These are phyloP conservation scores for Pachymerium ferrugineum DNA, from an alignment of 2,888 invertebrate species.

Conservation along the genomic window DNA sequence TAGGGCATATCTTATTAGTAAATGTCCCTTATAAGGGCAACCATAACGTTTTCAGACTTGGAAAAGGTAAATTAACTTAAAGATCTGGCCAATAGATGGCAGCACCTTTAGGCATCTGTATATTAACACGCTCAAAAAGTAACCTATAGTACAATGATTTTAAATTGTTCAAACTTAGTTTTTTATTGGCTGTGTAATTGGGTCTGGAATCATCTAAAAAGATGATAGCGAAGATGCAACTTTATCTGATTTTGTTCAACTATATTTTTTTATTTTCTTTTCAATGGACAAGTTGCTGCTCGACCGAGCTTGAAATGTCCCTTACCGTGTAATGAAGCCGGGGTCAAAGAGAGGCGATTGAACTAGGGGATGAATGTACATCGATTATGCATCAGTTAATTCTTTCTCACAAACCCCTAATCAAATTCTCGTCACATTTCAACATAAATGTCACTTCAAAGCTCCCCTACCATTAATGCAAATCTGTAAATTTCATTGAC, in stretches of 20 bases:
- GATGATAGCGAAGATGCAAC: background rate
- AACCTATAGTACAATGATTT: background rate
- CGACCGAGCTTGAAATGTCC: slow-evolving; percentile 13
- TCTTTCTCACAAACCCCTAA: background rate
- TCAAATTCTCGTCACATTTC: background rate
- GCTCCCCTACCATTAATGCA: background rate
- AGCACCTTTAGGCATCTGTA: background rate
- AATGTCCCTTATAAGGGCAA: too few species aligned
- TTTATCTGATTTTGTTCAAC: slow-evolving; percentile 13
- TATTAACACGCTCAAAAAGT: too few species aligned
- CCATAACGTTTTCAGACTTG: too few species aligned
- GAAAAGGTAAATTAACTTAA: too few species aligned
- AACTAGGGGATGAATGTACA: background rate
- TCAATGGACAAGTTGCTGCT: slow-evolving; percentile 7
- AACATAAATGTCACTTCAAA: background rate
- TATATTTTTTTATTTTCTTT: background rate
- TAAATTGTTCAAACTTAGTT: background rate
- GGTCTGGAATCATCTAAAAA: background rate
- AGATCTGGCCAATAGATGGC: background rate
- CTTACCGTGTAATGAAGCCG: slow-evolving; percentile 7
- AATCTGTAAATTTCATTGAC: too few species aligned
- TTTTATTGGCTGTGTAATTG: background rate
- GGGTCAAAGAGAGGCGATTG: background rate
- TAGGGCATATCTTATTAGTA: too few species aligned
- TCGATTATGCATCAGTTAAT: background rate